phyloP scores from a whole-genome alignment of 2,888 invertebrate genomes.

The Subacronicta megacephala region DNA sequence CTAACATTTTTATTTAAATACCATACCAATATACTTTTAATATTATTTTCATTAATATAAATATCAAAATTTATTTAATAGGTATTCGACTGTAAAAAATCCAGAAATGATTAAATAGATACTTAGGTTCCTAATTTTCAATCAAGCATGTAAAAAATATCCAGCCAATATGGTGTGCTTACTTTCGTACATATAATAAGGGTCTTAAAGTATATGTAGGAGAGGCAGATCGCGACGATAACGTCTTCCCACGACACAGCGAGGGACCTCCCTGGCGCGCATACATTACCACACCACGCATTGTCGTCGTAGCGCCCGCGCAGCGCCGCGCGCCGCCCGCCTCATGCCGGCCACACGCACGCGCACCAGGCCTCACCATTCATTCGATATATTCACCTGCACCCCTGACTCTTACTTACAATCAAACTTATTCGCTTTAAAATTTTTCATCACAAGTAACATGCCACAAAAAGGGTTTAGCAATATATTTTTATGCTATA shows the following conservation, averaged over 20 bases:
- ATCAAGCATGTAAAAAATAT: conserved; percentile 32
- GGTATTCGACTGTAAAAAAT: neutral
- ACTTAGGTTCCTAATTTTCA: neutral
- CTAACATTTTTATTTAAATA: conserved; percentile 7
- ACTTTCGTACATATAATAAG: conserved; percentile 40
- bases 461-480: neutral
- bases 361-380: conserved; percentile 39
- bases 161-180: conserved; percentile 20
- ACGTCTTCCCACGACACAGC: conserved; percentile 79
- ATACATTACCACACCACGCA: conserved; percentile 83
- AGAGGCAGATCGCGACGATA: conserved; percentile 65
- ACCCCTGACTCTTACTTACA: conserved; percentile 46
- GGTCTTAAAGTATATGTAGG: conserved; percentile 53
- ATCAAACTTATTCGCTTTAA: conserved; percentile 41
- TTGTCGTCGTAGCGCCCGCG: conserved; percentile 68
- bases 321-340: conserved; percentile 42
- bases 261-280: conserved; percentile 85
- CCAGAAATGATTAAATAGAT: neutral
- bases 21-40: neutral
- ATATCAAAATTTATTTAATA: neutral
- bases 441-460: neutral
- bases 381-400: conserved; percentile 53
- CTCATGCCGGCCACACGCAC: conserved; percentile 59
- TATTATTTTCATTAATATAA: conserved; percentile 4
- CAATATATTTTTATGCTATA: neutral